Percentiles rank a stretch among this genome's conserved stretches.
These are phyloP conservation scores for Tenodera sinensis DNA, from an alignment of 2,888 invertebrate species.

Conservation along the genomic window DNA sequence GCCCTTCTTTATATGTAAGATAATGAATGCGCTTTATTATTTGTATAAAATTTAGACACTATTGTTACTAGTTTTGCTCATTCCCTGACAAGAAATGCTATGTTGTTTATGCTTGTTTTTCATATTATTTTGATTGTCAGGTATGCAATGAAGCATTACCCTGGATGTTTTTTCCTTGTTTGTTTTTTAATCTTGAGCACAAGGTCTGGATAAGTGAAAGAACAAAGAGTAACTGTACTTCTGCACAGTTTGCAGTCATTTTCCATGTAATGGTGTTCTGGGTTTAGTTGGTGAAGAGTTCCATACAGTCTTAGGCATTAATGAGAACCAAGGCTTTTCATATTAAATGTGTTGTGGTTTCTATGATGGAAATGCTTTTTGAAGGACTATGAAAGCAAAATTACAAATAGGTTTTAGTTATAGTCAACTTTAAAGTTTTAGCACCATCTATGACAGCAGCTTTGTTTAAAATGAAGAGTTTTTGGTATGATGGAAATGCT, in stretches of 20 bases:
- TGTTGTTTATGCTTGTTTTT: background rate
- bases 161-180: background rate
- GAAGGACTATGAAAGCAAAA: background rate
- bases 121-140: background rate
- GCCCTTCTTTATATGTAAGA: background rate
- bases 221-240: background rate
- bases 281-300: background rate
- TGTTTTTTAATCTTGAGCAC: background rate
- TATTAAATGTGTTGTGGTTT: background rate
- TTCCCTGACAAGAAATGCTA: background rate
- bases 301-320: background rate
- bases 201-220: background rate
- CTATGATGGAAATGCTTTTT: background rate
- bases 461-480: background rate
- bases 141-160: background rate
- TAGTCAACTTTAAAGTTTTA: background rate
- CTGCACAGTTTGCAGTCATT: background rate
- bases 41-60: background rate
- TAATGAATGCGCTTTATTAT: background rate
- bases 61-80: background rate
- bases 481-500: background rate
- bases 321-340: background rate
- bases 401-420: background rate
- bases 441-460: background rate
- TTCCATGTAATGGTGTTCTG: background rate